These are phyloP conservation scores for Mesocentrotus franciscanus DNA, from an alignment of 53 echinoderm and acorn worm species.

Conservation along the genomic window DNA sequence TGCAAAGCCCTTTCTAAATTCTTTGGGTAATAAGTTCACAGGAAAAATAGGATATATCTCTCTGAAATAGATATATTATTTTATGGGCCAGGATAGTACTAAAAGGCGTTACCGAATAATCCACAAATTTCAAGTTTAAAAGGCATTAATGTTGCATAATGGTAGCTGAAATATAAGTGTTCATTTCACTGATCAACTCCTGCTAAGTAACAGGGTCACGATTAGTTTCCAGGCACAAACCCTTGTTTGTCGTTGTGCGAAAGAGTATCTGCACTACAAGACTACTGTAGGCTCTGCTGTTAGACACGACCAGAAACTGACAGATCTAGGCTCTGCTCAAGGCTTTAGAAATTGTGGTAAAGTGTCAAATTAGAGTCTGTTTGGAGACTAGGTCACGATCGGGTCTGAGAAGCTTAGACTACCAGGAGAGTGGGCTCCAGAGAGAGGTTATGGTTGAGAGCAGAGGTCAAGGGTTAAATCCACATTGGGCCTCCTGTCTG, in stretches of 20 bases:
- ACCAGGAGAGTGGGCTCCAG: background rate
- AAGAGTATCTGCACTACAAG: too few species aligned
- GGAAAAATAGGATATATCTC: too few species aligned
- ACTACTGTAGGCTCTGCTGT: too few species aligned
- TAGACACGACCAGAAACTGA: too few species aligned
- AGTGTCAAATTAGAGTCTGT: too few species aligned
- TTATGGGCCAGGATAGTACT: too few species aligned
- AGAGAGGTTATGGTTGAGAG: constrained; percentile 40
- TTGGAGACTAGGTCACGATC: background rate
- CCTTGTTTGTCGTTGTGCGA: too few species aligned
- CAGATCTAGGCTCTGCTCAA: too few species aligned
- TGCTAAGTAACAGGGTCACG: background rate
- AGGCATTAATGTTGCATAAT: background rate
- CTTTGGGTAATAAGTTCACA: too few species aligned
- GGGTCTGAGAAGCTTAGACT: background rate
- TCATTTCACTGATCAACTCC: background rate
- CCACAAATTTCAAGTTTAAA: background rate
- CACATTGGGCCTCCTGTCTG: constrained; percentile 66
- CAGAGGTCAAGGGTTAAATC: constrained; percentile 68
- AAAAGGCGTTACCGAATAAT: too few species aligned
- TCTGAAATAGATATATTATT: background rate
- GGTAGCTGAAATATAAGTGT: background rate
- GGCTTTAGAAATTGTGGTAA: too few species aligned
- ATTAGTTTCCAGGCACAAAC: too few species aligned
- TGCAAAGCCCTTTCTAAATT: background rate